A percentile compares a stretch with the other conserved stretches of the same genome.
Evolutionary conservation across 1,140 invertebrate genomes (phyloP).

Genomic region (Eupeodes corollae): DNA sequence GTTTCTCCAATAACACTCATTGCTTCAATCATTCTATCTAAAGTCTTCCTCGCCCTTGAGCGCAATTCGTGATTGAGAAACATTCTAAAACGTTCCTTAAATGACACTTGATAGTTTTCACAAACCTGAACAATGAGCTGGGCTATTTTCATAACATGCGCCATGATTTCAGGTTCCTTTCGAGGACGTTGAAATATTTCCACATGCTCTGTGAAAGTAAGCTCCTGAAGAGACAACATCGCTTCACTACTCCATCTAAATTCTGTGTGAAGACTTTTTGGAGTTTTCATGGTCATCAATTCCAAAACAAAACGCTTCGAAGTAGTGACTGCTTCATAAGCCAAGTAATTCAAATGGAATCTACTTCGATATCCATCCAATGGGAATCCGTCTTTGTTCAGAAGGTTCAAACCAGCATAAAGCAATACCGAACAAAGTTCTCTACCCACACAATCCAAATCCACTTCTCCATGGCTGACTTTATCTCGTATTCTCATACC

Average conservation of each 20-base stretch:
- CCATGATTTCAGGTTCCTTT: conserved; percentile 9
- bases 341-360: conserved; percentile 8
- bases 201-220: neutral
- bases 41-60: conserved; percentile 6
- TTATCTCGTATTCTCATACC: conserved; percentile 14
- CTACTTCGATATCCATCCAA: conserved; percentile 7
- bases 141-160: conserved; percentile 6
- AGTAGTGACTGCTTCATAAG: neutral
- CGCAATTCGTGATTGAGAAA: conserved; percentile 7
- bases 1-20: conserved; percentile 3
- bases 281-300: neutral
- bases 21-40: conserved; percentile 4
- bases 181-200: conserved; percentile 8
- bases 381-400: neutral
- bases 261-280: neutral
- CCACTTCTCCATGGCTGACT: conserved; percentile 15
- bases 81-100: neutral
- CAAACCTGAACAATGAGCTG: conserved; percentile 1
- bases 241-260: neutral
- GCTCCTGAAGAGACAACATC: neutral
- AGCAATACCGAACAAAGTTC: conserved; percentile 3
- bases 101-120: conserved; percentile 5
- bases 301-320: neutral
- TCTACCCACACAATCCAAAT: conserved; percentile 3
- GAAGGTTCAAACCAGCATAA: neutral